Evolutionary conservation across 2,888 invertebrate genomes (phyloP), one percentile per base, ranked within the genome.

Genomic region (Agapostemon virescens): DNA sequence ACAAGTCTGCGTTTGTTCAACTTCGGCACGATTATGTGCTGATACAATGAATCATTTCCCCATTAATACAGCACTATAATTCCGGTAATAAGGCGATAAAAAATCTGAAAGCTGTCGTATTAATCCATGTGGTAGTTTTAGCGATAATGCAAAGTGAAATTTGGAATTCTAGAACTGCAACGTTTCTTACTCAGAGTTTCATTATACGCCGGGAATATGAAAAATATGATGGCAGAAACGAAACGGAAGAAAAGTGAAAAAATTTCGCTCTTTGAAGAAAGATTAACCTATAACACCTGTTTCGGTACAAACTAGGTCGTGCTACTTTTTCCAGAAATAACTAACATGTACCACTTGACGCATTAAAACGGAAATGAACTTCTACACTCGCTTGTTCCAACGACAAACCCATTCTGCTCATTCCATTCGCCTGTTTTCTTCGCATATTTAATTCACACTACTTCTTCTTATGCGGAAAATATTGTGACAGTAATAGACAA

Each of bases 311-410:
- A 20, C 30, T 2, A 30, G 30, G 58, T 26, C 30, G 58, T 30
- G 30, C 58, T 58, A 58, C 30, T 30, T 58, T 26, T 30, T 17
- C 9, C 17, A 26, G 26, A 7, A 30, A 7, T 30, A 30, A 58
- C 9, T 20, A 58, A 58, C 58, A 30, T 30, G 30, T 58, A 30
- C 17, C 26, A 30, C 58, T 58, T 58, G 58, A 30, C 17, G 26
- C 17, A 58, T 58, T 58, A 58, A 26, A 58, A 52, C 52, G 23
- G 23, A 52, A 52, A 52, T 52, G 52, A 52, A 23, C 23, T 52
- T 23, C 23, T 52, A 52, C 52, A 5, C 23, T 23, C 52, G 52
- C 13, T 23, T 23, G 23, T 13, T 52, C 20, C 52, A 52, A 23
- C 52, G 23, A 23, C 52, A 23, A 52, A 52, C 52, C 23, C 13